Conservation (phyloP, 2,797 vertebrate species). For the Epinephelus malabaricus region DNA sequence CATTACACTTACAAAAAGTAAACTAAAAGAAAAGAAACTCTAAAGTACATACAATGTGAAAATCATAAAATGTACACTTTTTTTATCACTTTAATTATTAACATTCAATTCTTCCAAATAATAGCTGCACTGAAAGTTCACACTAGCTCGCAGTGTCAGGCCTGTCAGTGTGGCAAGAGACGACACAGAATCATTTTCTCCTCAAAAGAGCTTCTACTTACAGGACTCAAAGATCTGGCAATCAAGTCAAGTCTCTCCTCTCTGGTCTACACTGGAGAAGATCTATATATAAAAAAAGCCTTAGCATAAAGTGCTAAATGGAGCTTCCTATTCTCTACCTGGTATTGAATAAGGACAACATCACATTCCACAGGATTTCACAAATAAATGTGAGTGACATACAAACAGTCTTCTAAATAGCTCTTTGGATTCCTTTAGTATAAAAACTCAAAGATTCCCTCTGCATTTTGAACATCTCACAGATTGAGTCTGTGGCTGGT, state of each 20-base stretch:
- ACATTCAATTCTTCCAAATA: neutral
- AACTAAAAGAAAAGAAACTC: too few species aligned
- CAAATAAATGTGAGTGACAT: neutral
- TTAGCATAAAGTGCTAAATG: constrained; percentile 16
- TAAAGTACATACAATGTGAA: too few species aligned
- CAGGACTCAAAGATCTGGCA: neutral
- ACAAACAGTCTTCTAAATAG: neutral
- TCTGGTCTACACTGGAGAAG: too few species aligned
- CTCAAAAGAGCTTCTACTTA: neutral
- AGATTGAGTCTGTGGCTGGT: neutral
- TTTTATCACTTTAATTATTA: too few species aligned
- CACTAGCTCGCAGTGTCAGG: neutral
- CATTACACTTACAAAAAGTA: too few species aligned
- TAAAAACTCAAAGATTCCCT: constrained; percentile 11
- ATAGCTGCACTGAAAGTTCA: constrained; percentile 5
- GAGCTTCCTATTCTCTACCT: constrained; percentile 2
- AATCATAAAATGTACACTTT: too few species aligned
- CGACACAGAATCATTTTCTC: neutral
- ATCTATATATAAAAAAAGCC: neutral
- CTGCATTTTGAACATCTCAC: constrained; percentile 3
- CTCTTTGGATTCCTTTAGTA: constrained; percentile 10
- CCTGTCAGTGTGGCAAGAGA: neutral
- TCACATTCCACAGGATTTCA: constrained; percentile 17
- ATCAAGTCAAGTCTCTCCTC: neutral
- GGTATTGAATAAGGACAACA: neutral